phyloP scores from a whole-genome alignment of 2,888 invertebrate genomes.

The Lypha dubia region DNA sequence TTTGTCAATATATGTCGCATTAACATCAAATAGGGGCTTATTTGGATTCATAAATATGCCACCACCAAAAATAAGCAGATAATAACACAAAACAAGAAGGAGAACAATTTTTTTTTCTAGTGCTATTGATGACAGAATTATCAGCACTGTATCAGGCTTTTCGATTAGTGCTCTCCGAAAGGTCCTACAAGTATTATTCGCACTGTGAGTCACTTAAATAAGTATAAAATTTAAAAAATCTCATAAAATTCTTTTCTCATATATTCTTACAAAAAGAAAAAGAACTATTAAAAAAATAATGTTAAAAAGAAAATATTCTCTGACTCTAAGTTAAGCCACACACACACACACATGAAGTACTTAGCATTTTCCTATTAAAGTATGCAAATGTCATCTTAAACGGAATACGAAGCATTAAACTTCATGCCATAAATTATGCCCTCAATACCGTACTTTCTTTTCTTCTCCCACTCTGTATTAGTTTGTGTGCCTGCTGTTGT shows the following conservation, averaged over 20 bases:
- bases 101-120: too few species aligned
- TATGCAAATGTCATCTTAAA: conserved; percentile 70
- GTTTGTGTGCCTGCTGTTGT: conserved; percentile 2
- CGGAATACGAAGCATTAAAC: conserved; percentile 62
- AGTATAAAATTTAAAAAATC: conserved; percentile 26
- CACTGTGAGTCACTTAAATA: too few species aligned
- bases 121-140: too few species aligned
- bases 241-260: conserved; percentile 38
- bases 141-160: too few species aligned
- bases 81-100: too few species aligned
- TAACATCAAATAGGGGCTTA: too few species aligned
- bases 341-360: conserved; percentile 41
- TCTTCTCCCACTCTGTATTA: neutral
- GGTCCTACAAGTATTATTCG: too few species aligned
- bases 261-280: conserved; percentile 13
- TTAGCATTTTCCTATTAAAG: conserved; percentile 61
- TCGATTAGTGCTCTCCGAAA: too few species aligned
- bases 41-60: too few species aligned
- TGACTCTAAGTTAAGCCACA: conserved; percentile 51
- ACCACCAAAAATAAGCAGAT: too few species aligned
- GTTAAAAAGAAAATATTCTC: neutral
- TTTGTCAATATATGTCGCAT: too few species aligned
- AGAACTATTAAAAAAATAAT: neutral
- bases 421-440: conserved; percentile 66
- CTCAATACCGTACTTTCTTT: conserved; percentile 35